A percentile compares a stretch with the other conserved stretches of the same genome.
Conservation (phyloP, 2,113 vertebrate genomes). For the Pelecanoides urinatrix region DNA sequence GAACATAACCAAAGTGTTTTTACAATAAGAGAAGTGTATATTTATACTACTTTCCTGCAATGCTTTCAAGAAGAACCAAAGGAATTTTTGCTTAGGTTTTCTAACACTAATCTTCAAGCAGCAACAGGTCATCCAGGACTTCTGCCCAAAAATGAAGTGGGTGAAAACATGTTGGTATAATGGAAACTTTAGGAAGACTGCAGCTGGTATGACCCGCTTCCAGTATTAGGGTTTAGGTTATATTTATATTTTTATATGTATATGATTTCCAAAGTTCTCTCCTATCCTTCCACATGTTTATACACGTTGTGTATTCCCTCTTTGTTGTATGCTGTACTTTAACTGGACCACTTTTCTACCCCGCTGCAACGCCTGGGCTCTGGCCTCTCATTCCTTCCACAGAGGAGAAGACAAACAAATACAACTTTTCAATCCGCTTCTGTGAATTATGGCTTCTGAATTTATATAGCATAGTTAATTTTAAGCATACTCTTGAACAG, state of each 20-base stretch:
- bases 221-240: background rate
- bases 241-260: background rate
- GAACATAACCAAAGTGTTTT: background rate
- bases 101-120: background rate
- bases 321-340: background rate
- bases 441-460: background rate
- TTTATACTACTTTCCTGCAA: background rate
- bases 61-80: background rate
- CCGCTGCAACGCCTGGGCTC: background rate
- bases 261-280: background rate
- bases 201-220: background rate
- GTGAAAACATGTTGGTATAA: background rate
- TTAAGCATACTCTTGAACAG: background rate
- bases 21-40: background rate
- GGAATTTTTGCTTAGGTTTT: background rate
- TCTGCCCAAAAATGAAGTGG: background rate
- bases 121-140: background rate
- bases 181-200: background rate
- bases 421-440: background rate
- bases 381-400: background rate
- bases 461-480: background rate
- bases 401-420: background rate
- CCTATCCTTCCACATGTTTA: background rate
- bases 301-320: background rate
- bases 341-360: background rate